Evolutionary conservation across 2,888 invertebrate genomes (phyloP).

Genomic region (Eurytoma californica): DNA sequence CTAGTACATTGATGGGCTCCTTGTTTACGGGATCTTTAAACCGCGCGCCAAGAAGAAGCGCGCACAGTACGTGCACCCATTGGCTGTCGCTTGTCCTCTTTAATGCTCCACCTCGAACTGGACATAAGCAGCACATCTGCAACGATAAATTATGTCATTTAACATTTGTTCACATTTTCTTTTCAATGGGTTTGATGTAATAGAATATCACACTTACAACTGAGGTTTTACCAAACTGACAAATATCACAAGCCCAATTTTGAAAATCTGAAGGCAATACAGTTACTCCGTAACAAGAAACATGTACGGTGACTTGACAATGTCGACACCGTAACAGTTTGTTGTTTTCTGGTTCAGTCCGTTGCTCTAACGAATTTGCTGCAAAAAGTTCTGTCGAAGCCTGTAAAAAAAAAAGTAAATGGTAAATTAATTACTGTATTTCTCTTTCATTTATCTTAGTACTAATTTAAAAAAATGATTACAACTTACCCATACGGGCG

Average conservation of each 20-base stretch:
- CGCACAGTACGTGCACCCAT: conserved; percentile 83
- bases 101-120: conserved; percentile 79
- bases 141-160: conserved; percentile 48
- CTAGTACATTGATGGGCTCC: conserved; percentile 71
- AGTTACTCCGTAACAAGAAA: conserved; percentile 75
- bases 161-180: background rate
- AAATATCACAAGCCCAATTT: conserved; percentile 75
- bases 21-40: conserved; percentile 76
- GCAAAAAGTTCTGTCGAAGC: conserved; percentile 70
- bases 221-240: conserved; percentile 69
- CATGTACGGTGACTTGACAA: conserved; percentile 79
- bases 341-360: conserved; percentile 69
- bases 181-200: background rate
- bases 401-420: conserved; percentile 57
- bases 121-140: conserved; percentile 78
- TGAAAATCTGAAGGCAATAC: conserved; percentile 68
- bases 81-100: conserved; percentile 80
- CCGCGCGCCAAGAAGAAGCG: conserved; percentile 79
- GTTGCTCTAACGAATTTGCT: conserved; percentile 72
- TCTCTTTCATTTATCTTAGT: background rate
- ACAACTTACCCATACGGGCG: conserved; percentile 71
- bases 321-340: conserved; percentile 77
- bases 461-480: background rate
- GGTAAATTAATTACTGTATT: background rate
- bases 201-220: conserved; percentile 65